These are phyloP conservation scores for Philaethria dido DNA, from an alignment of 2,888 invertebrate genomes.

Conservation along the genomic window DNA sequence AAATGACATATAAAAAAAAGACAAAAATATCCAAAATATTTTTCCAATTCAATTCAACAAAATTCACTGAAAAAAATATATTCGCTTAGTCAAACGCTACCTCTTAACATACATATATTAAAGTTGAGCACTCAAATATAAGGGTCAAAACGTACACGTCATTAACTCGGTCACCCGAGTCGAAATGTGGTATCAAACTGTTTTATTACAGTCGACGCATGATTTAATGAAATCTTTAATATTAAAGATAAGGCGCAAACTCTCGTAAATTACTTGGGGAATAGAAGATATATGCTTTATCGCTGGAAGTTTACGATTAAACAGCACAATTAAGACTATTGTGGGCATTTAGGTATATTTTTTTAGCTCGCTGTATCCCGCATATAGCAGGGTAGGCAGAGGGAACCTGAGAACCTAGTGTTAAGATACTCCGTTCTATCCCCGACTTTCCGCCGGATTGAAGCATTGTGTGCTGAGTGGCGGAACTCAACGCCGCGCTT, in stretches of 20 bases:
- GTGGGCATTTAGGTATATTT: neutral
- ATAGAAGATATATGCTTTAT: slow-evolving; percentile 54
- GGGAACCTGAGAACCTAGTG: too few relatives aligned
- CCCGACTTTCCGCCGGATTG: too few relatives aligned
- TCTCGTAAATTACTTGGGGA: slow-evolving; percentile 67
- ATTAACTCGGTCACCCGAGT: slow-evolving; percentile 77
- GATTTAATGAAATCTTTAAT: slow-evolving; percentile 84
- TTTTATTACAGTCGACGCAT: slow-evolving; percentile 77
- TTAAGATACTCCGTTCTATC: too few relatives aligned
- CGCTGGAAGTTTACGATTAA: slow-evolving; percentile 6
- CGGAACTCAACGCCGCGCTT: too few relatives aligned
- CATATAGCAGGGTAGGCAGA: too few relatives aligned
- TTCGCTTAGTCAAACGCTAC: neutral
- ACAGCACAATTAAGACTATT: slow-evolving; percentile 3
- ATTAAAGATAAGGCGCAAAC: slow-evolving; percentile 74
- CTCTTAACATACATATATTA: slow-evolving; percentile 44
- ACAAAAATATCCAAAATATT: too few relatives aligned
- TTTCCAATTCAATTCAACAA: too few relatives aligned
- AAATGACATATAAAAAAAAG: too few relatives aligned
- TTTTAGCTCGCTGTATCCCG: too few relatives aligned
- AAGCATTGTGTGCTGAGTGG: too few relatives aligned
- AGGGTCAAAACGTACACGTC: slow-evolving; percentile 72
- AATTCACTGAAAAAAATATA: too few relatives aligned
- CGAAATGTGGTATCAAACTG: slow-evolving; percentile 78
- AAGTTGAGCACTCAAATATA: slow-evolving; percentile 37